phyloP scores from a whole-genome alignment of 2,888 invertebrate species.

The Synergus japonicus region DNA sequence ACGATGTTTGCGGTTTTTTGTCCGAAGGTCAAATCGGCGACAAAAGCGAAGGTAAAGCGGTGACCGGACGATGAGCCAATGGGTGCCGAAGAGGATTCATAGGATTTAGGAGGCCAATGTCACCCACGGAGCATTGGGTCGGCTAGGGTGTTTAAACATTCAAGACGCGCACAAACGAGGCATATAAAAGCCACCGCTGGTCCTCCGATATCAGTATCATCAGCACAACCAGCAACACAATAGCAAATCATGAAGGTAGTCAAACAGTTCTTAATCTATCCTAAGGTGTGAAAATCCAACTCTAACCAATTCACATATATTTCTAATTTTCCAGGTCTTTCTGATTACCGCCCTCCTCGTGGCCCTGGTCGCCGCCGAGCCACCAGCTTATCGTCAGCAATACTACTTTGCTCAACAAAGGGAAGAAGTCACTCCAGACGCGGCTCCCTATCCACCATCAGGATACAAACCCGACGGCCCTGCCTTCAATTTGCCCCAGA shows the following conservation, averaged over 20 bases:
- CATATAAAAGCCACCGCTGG: slow-evolving; percentile 68
- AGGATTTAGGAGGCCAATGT: slow-evolving; percentile 75
- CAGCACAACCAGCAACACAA: slow-evolving; percentile 63
- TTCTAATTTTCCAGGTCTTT: slow-evolving; percentile 68
- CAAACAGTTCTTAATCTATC: slow-evolving; percentile 5
- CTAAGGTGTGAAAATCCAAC: background rate
- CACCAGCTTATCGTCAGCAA: slow-evolving; percentile 73
- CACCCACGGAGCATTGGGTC: slow-evolving; percentile 58
- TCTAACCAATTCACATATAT: background rate
- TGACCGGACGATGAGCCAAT: slow-evolving; percentile 66
- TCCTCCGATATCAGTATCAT: slow-evolving; percentile 72
- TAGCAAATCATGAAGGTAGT: slow-evolving; percentile 72
- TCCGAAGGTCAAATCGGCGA: slow-evolving; percentile 51
- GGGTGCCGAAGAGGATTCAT: slow-evolving; percentile 64
- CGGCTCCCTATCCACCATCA: slow-evolving; percentile 75
- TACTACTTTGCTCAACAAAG: slow-evolving; percentile 73
- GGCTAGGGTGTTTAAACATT: slow-evolving; percentile 63
- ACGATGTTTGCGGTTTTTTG: slow-evolving; percentile 30
- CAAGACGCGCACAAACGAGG: slow-evolving; percentile 67
- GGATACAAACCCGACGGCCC: slow-evolving; percentile 78
- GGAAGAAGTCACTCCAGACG: slow-evolving; percentile 58
- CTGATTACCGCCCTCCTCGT: slow-evolving; percentile 73
- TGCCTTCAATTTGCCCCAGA: slow-evolving; percentile 75
- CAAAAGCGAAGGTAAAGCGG: slow-evolving; percentile 60
- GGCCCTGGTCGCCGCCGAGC: slow-evolving; percentile 77